These are phyloP conservation scores for Solenodon paradoxus DNA, from an alignment of 2,113 vertebrate genomes.

Conservation along the genomic window DNA sequence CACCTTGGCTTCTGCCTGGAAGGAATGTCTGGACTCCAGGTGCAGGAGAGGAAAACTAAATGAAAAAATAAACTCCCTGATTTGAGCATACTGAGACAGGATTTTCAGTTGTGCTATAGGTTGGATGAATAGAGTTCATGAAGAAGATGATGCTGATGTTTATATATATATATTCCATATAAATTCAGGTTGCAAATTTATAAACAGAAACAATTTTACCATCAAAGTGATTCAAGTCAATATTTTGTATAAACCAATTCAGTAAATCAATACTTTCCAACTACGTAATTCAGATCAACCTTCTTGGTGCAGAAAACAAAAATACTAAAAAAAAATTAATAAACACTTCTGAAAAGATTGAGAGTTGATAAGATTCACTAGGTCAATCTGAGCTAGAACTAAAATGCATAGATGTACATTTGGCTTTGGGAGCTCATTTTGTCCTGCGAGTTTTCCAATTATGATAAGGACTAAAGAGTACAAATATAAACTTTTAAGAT, in stretches of 20 bases:
- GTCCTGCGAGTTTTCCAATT: neutral
- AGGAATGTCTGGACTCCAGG: neutral
- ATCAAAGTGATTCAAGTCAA: neutral
- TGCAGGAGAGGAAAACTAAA: neutral
- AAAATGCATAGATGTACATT: neutral
- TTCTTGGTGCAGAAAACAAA: neutral
- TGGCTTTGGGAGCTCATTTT: neutral
- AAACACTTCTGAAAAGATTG: neutral
- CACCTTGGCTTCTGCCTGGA: neutral
- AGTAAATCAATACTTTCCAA: neutral
- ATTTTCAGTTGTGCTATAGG: neutral
- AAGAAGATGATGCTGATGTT: neutral
- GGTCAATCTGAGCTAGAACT: neutral
- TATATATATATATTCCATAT: neutral
- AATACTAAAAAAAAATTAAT: neutral
- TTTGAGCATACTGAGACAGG: neutral
- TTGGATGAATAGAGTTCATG: neutral
- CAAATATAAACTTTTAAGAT: neutral
- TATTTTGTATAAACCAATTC: neutral
- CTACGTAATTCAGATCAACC: neutral
- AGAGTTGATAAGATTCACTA: neutral
- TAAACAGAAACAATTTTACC: neutral
- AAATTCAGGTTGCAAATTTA: neutral
- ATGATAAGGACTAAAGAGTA: neutral
- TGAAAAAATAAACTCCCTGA: neutral